Percentiles rank a stretch among this genome's conserved stretches.
Conservation (phyloP, 2,113 vertebrate species). For the Oryzias celebensis region DNA sequence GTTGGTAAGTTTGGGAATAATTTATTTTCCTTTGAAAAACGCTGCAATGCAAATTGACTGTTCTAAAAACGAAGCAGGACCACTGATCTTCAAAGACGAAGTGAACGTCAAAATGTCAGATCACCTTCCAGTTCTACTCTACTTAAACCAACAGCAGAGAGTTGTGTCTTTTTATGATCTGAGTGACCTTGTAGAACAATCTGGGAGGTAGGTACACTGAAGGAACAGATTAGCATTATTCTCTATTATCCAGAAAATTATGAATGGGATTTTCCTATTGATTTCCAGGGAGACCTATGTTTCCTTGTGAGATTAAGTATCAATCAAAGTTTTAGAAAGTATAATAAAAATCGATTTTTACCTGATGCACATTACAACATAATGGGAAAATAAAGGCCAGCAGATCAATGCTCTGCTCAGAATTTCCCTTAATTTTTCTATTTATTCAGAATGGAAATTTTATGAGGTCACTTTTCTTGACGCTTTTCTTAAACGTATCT, state of each 20-base stretch:
- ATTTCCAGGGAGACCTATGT: background rate
- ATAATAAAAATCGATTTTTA: slow-evolving; percentile 7
- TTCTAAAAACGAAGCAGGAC: slow-evolving; percentile 15
- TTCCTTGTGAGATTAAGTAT: background rate
- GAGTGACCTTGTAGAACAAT: slow-evolving; percentile 20
- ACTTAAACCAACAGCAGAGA: slow-evolving; percentile 29
- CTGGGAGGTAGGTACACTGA: background rate
- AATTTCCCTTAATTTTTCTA: background rate
- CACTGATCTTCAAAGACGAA: slow-evolving; percentile 50
- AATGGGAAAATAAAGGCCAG: background rate
- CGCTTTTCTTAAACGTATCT: too few relatives aligned
- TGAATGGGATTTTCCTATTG: slow-evolving; percentile 18
- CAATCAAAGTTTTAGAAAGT: slow-evolving; percentile 15
- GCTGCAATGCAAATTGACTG: slow-evolving; percentile 53
- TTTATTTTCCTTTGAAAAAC: slow-evolving; percentile 66
- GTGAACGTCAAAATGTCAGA: slow-evolving; percentile 42
- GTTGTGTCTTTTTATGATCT: slow-evolving; percentile 37
- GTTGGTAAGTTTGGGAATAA: slow-evolving; percentile 49
- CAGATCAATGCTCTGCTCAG: background rate
- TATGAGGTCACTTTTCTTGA: too few relatives aligned
- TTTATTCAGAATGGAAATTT: background rate
- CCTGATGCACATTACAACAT: background rate
- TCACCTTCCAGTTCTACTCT: slow-evolving; percentile 25
- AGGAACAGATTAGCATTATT: slow-evolving; percentile 1
- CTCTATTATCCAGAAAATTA: slow-evolving; percentile 6